These are phyloP conservation scores for Sebastes hubbsi DNA, from an alignment of 2,797 vertebrate genomes.

Conservation along the genomic window DNA sequence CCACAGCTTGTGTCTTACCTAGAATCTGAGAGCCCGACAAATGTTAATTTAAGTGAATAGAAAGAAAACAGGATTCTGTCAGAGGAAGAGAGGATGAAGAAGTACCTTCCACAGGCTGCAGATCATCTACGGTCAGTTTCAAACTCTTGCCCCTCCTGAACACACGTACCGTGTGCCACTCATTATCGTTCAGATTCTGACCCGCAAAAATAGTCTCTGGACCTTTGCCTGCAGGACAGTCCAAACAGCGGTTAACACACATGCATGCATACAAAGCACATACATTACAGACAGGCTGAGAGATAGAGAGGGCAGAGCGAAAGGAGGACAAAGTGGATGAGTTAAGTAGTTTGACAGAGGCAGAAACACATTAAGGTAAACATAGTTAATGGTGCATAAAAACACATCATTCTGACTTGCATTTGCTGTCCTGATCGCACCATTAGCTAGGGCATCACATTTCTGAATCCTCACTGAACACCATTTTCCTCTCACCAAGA, in stretches of 20 bases:
- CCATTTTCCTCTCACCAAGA: slow-evolving; percentile 25
- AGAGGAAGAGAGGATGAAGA: slow-evolving; percentile 12
- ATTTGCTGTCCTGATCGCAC: slow-evolving; percentile 51
- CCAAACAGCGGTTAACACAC: slow-evolving; percentile 87
- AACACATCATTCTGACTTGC: slow-evolving; percentile 65
- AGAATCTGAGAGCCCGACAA: neutral
- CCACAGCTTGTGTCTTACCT: slow-evolving; percentile 28
- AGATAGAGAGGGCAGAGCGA: slow-evolving; percentile 11
- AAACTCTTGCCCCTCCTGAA: slow-evolving; percentile 96
- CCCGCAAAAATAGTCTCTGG: slow-evolving; percentile 98
- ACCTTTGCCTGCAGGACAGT: slow-evolving; percentile 99
- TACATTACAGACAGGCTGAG: slow-evolving; percentile 45
- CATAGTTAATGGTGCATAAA: slow-evolving; percentile 62
- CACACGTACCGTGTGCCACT: slow-evolving; percentile 99
- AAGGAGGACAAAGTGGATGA: slow-evolving; percentile 35
- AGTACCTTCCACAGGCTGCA: slow-evolving; percentile 94
- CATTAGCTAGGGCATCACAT: slow-evolving; percentile 49
- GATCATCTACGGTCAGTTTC: slow-evolving; percentile 97
- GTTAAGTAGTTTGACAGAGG: slow-evolving; percentile 52
- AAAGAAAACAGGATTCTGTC: neutral
- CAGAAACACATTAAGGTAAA: slow-evolving; percentile 59
- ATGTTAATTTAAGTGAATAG: neutral
- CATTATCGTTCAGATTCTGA: slow-evolving; percentile 99
- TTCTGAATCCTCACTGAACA: slow-evolving; percentile 26
- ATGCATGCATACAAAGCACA: slow-evolving; percentile 28